Evolutionary conservation across 2,888 invertebrate genomes (phyloP), one percentile per base, ranked within the genome.

Genomic region (Electrophaes corylata): DNA sequence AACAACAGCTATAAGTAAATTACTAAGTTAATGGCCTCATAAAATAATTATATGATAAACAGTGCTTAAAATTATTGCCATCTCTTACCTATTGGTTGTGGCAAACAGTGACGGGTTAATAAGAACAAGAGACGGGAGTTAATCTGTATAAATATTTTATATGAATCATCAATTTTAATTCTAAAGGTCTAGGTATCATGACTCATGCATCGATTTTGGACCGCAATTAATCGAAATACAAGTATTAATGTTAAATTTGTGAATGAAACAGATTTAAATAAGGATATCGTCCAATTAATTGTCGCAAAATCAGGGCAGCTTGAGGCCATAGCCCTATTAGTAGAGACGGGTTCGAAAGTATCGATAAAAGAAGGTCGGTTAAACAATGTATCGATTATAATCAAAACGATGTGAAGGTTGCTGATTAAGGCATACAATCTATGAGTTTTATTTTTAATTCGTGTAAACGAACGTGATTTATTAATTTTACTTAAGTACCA

Each of bases 341-440:
- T 71, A 62, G 69, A 70, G 77, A 75, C 78, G 78, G 77, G 78
- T 77, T 81, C 72, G 82, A 83, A 83, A 84, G 81, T 81, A 74
- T 73, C 69, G 71, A 70, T 77, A 79, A 79, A 74, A 71, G 75
- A 79, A 83, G 84, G 81, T 73, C 71, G 67, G 51, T 48, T 60
- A 66, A 67, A 81, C 82, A 80, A 79, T 81, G 67, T 78, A 66
- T 64, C 62, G 63, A 64, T 62, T 48, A 58, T 57, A 62, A 64
- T 66, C 60, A 62, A 62, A 59, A 62, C 63, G 60, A 59, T 54
- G 45, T 50, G 53, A 60, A 60, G 60, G 60, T 48, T 52, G 33
- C 55, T 56, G 51, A 54, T 59, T 59, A 59, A 50, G 40, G 40
- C 18, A 37, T 31, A 29, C 8, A 40, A 49, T 40, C 23, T 47